Conservation (phyloP, 1,140 invertebrate species). For the Pseudachorutes palmiensis region DNA sequence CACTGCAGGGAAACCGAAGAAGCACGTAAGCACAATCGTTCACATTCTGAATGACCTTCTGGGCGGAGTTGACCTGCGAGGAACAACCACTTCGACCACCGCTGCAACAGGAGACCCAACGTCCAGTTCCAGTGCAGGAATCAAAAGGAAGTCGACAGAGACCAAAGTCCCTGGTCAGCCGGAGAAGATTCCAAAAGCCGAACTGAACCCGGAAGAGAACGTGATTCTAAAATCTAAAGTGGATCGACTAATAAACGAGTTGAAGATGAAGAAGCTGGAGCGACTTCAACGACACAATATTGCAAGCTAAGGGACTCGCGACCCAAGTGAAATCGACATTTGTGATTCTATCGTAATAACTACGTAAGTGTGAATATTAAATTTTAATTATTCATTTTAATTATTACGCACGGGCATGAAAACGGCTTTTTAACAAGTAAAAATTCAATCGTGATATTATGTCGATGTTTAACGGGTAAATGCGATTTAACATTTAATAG, state of each 20-base stretch:
- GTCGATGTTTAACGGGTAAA: too few relatives aligned
- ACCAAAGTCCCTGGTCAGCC: background rate
- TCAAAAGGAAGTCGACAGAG: background rate
- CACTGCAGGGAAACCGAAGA: conserved; percentile 74
- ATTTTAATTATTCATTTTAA: too few relatives aligned
- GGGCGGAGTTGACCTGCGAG: conserved; percentile 14
- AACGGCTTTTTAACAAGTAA: background rate
- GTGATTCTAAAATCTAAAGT: background rate
- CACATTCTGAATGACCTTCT: conserved; percentile 90
- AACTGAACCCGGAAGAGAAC: background rate
- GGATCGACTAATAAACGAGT: background rate
- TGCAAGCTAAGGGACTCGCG: background rate
- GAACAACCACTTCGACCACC: too few relatives aligned
- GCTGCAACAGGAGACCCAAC: background rate
- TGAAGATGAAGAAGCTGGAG: background rate
- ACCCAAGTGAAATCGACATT: background rate
- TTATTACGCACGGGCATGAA: background rate
- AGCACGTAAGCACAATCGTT: conserved; percentile 87
- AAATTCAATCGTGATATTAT: background rate
- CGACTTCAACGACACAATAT: background rate
- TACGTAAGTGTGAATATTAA: background rate
- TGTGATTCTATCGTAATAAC: background rate
- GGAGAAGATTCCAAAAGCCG: background rate
- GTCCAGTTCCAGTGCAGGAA: background rate
- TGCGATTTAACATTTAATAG: too few relatives aligned